These are phyloP conservation scores for Rallus crepitans DNA, from an alignment of 2,797 vertebrate genomes.

Conservation along the genomic window DNA sequence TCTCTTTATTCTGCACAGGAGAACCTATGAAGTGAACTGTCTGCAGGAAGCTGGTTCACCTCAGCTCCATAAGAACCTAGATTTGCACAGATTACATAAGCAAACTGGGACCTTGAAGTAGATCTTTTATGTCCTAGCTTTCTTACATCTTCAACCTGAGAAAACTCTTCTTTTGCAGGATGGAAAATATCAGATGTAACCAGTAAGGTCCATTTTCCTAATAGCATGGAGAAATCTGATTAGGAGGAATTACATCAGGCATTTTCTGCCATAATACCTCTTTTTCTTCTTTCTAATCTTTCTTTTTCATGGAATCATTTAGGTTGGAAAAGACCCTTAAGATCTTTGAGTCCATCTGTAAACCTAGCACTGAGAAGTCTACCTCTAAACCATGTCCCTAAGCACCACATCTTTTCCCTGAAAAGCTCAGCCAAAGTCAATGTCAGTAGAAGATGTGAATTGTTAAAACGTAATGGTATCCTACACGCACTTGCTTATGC, in stretches of 20 bases:
- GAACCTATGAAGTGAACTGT: not conserved
- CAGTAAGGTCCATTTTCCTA: not conserved
- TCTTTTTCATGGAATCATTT: not conserved
- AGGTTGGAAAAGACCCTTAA: no score
- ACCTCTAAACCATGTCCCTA: no score
- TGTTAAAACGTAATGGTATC: not conserved
- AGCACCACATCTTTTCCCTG: not conserved
- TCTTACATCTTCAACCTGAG: not conserved
- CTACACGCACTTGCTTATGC: not conserved
- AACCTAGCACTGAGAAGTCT: no score
- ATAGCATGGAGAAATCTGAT: not conserved
- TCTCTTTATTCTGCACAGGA: not conserved
- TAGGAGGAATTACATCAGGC: not conserved
- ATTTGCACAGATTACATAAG: not conserved
- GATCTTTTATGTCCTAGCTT: not conserved
- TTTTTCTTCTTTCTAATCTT: not conserved
- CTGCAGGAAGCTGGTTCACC: not conserved
- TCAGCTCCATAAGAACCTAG: not conserved
- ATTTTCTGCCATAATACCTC: not conserved
- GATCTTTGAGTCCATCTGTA: no score
- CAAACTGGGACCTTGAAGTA: not conserved
- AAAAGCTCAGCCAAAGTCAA: not conserved
- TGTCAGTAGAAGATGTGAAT: not conserved
- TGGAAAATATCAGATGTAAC: not conserved
- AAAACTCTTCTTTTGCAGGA: not conserved